Conservation (phyloP, 2,888 invertebrate genomes). For the Zygothrica quintamaculata region DNA sequence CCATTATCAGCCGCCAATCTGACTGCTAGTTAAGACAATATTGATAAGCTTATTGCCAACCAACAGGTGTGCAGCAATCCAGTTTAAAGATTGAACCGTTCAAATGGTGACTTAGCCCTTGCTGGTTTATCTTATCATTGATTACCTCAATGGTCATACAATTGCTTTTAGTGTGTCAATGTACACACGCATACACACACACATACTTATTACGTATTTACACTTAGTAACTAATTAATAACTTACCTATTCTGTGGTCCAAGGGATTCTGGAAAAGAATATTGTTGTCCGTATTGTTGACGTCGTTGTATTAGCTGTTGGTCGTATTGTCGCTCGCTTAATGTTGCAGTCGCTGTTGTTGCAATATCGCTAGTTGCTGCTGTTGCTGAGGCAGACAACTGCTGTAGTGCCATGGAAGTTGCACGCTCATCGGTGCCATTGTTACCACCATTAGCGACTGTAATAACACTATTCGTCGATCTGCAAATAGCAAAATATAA, state of each 20-base stretch:
- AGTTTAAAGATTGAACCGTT: slow-evolving; percentile 26
- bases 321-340: slow-evolving; percentile 31
- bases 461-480: slow-evolving; percentile 82
- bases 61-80: slow-evolving; percentile 56
- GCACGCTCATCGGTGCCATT: slow-evolving; percentile 56
- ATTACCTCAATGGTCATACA: slow-evolving; percentile 12
- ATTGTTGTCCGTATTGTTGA: slow-evolving; percentile 48
- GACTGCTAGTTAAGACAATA: slow-evolving; percentile 29
- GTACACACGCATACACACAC: slow-evolving; percentile 6
- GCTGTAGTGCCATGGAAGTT: slow-evolving; percentile 83
- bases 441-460: slow-evolving; percentile 42
- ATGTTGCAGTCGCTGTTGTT: slow-evolving; percentile 32
- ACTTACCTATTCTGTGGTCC: slow-evolving; percentile 44
- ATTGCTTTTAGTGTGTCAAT: slow-evolving; percentile 27
- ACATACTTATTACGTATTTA: too few species aligned
- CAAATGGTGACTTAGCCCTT: slow-evolving; percentile 29
- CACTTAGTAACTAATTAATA: slow-evolving; percentile 18
- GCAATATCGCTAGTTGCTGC: slow-evolving; percentile 15
- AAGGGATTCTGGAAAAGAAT: slow-evolving; percentile 48
- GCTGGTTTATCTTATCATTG: slow-evolving; percentile 44
- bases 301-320: slow-evolving; percentile 33
- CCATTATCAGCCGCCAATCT: not conserved
- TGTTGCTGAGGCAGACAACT: slow-evolving; percentile 68
- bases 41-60: slow-evolving; percentile 43
- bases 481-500: slow-evolving; percentile 62